Percentiles rank a stretch among this genome's conserved stretches.
Evolutionary conservation across 2,888 invertebrate genomes (phyloP).

Genomic region (Torymus tubicola): DNA sequence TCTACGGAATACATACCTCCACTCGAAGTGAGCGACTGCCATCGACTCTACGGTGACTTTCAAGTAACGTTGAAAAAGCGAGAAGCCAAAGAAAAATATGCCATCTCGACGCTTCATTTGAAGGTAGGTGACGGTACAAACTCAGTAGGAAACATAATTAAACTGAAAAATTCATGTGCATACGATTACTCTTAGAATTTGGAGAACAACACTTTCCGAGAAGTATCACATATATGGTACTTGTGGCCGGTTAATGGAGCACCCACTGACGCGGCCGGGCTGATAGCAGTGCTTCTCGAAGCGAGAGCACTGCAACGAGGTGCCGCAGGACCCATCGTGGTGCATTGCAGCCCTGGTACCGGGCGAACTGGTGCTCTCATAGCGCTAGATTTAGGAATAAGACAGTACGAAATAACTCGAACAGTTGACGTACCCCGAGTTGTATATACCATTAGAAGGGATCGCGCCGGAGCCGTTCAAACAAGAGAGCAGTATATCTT

Average conservation of each 20-base stretch:
- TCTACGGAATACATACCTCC: conserved; percentile 95
- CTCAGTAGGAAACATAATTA: neutral
- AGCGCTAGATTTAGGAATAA: conserved; percentile 91
- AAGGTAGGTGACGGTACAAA: conserved; percentile 77
- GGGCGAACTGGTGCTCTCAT: conserved; percentile 92
- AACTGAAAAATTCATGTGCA: neutral
- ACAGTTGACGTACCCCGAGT: conserved; percentile 91
- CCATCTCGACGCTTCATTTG: conserved; percentile 89
- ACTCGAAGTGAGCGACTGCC: conserved; percentile 93
- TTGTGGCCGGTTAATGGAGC: conserved; percentile 95
- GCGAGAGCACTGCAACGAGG: conserved; percentile 79
- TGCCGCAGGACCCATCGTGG: conserved; percentile 84
- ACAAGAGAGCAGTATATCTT: conserved; percentile 95
- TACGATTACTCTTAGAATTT: conserved; percentile 79
- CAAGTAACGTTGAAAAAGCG: conserved; percentile 92
- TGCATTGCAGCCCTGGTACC: conserved; percentile 93
- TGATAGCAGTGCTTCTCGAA: conserved; percentile 92
- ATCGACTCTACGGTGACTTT: conserved; percentile 90
- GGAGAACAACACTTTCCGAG: conserved; percentile 89
- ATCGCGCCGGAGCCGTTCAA: conserved; percentile 92
- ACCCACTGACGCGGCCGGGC: conserved; percentile 88
- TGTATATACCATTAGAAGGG: conserved; percentile 89
- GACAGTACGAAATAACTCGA: conserved; percentile 89
- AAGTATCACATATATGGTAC: conserved; percentile 95
- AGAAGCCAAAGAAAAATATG: conserved; percentile 93